These are phyloP conservation scores for Siderastrea radians DNA, from an alignment of 92 coral and sea anemone species.

Conservation along the genomic window DNA sequence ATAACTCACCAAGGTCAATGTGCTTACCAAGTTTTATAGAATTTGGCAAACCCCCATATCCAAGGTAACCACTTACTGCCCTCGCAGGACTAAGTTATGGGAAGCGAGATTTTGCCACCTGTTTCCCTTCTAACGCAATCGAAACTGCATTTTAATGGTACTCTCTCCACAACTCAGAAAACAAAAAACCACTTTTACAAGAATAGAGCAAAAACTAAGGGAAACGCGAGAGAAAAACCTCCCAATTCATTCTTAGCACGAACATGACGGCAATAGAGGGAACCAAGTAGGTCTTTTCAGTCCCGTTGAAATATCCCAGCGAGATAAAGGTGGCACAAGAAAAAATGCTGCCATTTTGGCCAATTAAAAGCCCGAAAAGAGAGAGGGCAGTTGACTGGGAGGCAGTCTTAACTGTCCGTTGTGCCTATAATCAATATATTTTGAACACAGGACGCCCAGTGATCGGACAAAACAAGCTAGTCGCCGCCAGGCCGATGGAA, in stretches of 20 bases:
- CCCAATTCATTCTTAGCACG: background rate
- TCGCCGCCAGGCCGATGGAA: slow-evolving; percentile 50
- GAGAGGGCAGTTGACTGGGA: background rate
- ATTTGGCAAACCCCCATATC: too few relatives aligned
- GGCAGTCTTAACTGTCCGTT: slow-evolving; percentile 27
- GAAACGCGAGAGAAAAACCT: background rate
- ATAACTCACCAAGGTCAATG: too few relatives aligned
- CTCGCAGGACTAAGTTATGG: too few relatives aligned
- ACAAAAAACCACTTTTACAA: too few relatives aligned
- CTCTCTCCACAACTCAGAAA: too few relatives aligned
- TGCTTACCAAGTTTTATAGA: too few relatives aligned
- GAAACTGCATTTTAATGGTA: too few relatives aligned
- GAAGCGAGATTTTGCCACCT: too few relatives aligned
- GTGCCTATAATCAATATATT: slow-evolving; percentile 68
- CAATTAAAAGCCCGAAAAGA: slow-evolving; percentile 26
- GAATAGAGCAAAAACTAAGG: background rate
- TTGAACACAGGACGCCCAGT: slow-evolving; percentile 59
- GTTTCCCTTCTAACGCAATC: too few relatives aligned
- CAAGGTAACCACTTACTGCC: too few relatives aligned
- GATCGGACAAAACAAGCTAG: slow-evolving; percentile 51
- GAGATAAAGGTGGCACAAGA: slow-evolving; percentile 14
- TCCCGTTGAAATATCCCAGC: background rate
- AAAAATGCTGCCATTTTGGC: slow-evolving; percentile 62
- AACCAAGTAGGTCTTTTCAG: too few relatives aligned
- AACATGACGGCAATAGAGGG: too few relatives aligned